These are phyloP conservation scores for Todus mexicanus DNA, from an alignment of 2,797 vertebrate genomes.

Conservation along the genomic window DNA sequence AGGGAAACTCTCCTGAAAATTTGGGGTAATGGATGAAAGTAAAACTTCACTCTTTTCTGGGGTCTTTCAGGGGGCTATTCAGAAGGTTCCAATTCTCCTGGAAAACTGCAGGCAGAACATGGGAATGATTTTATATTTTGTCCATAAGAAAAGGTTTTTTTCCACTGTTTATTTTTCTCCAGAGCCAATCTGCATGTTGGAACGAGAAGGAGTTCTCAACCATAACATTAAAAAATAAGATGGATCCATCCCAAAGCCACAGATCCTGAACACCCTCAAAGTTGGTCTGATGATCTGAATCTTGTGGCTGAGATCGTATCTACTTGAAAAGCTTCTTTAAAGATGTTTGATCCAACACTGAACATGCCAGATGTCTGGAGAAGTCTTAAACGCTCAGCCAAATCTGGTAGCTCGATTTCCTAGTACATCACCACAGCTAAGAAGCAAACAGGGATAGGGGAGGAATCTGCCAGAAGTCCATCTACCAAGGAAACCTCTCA, in stretches of 20 bases:
- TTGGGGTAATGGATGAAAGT: neutral
- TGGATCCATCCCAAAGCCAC: constrained; percentile 2
- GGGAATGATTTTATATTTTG: neutral
- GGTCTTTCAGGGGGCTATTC: neutral
- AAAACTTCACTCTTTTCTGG: neutral
- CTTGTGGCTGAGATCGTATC: neutral
- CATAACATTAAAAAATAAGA: neutral
- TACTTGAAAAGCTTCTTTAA: neutral
- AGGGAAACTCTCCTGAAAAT: neutral
- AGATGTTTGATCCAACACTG: neutral
- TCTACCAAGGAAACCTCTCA: neutral
- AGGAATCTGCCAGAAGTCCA: neutral
- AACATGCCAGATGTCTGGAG: neutral
- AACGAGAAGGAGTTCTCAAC: neutral
- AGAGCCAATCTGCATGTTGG: neutral
- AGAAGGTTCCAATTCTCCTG: neutral
- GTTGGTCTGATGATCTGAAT: neutral
- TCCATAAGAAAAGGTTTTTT: neutral
- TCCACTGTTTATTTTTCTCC: neutral
- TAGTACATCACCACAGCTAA: neutral
- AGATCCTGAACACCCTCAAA: neutral
- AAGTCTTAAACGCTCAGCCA: neutral
- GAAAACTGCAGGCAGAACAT: neutral
- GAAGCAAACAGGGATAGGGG: neutral
- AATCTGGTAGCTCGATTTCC: neutral